Base-by-base conservation (phyloP, 2,888 invertebrate genomes). In the Apotomis capreana region DNA sequence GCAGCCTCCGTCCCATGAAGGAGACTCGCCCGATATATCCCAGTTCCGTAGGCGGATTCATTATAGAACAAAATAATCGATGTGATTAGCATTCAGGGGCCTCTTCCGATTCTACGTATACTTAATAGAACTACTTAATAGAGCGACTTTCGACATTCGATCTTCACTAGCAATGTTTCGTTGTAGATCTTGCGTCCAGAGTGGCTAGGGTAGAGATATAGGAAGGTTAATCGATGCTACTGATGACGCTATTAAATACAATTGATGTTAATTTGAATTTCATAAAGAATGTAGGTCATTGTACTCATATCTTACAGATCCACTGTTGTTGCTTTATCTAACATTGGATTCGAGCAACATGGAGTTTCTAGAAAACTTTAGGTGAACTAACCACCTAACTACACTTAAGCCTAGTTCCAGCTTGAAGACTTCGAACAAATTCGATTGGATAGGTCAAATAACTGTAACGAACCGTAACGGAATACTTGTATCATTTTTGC, bases 1-100 rank as follows among this genome's bases (percentile, higher is more conserved):
- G 74, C 75, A 82, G 84, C 81, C 84, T 83, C 82, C 82, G 80
- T 82, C 81, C 84, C 80, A 77, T 74, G 78, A 80, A 79, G 81
- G 81, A 82, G 80, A 83, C 83, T 82, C 80, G 79, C 83, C 84
- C 82, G 80, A 88, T 87, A 86, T 84, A 84, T 84, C 84, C 74
- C 74, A 77, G 75, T 82, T 84, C 82, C 86, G 88, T 88, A 84
- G 89, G 89, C 84, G 86, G 78, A 77, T 83, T 86, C 82, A 84
- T 87, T 86, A 86, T 83, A 82, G 83, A 87, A 84, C 82, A 80
- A 81, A 84, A 83, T 83, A 81, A 83, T 83, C 77, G 82, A 85
- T 78, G 79, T 82, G 79, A 84, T 86, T 84, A 84, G 83, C 78
- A 81, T 82, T 78, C 59, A 77, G 73, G 75, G 75, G 69, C 78